Conservation (phyloP, 2,113 vertebrate species). For the Typhlomys cinereus region DNA sequence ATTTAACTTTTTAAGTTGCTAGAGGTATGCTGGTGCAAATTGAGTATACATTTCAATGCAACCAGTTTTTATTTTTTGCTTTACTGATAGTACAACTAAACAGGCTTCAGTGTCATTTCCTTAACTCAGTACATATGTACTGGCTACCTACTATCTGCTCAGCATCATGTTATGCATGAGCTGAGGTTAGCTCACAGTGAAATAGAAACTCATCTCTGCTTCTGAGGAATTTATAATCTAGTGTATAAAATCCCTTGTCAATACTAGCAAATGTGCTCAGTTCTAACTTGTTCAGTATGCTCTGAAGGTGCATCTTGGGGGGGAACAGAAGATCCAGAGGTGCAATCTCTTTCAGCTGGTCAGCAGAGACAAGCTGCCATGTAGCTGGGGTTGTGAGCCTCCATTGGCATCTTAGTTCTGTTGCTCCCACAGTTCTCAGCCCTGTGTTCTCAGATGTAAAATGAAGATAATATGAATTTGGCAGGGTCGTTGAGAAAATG, state of each 20-base stretch:
- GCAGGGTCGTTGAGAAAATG: neutral
- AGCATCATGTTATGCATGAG: too few relatives aligned
- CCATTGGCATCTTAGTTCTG: neutral
- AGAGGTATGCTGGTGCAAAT: slow-evolving; percentile 16
- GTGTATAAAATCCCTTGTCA: neutral
- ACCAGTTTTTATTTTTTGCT: neutral
- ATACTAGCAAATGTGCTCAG: neutral
- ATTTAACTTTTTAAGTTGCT: neutral
- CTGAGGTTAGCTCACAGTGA: neutral
- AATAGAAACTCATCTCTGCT: neutral
- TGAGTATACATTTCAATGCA: neutral
- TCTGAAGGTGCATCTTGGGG: rapidly evolving
- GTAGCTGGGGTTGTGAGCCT: neutral
- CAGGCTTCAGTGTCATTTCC: neutral
- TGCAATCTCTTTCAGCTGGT: neutral
- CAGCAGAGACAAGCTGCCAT: neutral
- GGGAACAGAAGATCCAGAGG: too few relatives aligned
- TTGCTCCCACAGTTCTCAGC: neutral
- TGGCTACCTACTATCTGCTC: neutral
- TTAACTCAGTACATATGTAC: neutral
- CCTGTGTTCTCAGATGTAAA: neutral
- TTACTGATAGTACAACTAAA: neutral
- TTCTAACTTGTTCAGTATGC: neutral
- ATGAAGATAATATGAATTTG: neutral
- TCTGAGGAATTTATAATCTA: neutral